phyloP scores from a whole-genome alignment of 2,888 invertebrate genomes.

The Monochamus alternatus region DNA sequence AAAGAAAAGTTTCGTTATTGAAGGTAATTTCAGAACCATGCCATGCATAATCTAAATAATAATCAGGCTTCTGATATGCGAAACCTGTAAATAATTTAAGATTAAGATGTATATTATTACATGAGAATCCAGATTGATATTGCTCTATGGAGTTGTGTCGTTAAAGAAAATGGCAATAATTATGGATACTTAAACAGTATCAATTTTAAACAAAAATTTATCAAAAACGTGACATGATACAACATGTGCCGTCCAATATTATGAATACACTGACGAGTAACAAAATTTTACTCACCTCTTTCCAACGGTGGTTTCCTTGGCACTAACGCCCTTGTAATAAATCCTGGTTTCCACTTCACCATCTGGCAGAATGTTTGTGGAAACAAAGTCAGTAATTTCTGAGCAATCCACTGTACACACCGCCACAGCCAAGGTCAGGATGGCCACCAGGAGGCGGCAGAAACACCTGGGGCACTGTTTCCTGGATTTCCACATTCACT shows the following conservation, averaged over 20 bases:
- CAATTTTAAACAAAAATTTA: too few relatives aligned
- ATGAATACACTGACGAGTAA: too few relatives aligned
- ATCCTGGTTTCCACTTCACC: slow-evolving; percentile 81
- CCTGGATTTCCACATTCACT: slow-evolving; percentile 55
- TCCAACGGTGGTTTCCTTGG: slow-evolving; percentile 79
- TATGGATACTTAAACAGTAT: too few relatives aligned
- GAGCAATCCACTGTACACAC: slow-evolving; percentile 57
- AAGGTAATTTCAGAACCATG: background rate
- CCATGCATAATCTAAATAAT: slow-evolving; percentile 40
- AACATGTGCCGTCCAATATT: too few relatives aligned
- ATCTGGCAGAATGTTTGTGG: slow-evolving; percentile 78
- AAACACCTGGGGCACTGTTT: slow-evolving; percentile 59
- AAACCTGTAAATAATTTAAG: slow-evolving; percentile 27
- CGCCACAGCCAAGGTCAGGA: slow-evolving; percentile 44
- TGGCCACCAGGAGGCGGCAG: slow-evolving; percentile 62
- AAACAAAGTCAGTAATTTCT: slow-evolving; percentile 76
- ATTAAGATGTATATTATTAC: slow-evolving; percentile 25
- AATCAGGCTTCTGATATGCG: slow-evolving; percentile 35
- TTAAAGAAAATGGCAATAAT: too few relatives aligned
- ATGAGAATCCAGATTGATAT: background rate
- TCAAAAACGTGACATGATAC: too few relatives aligned
- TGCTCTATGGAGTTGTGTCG: background rate
- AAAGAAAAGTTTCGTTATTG: background rate
- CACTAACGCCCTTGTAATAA: slow-evolving; percentile 77
- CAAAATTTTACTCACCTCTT: slow-evolving; percentile 71